Conservation (phyloP, 2,888 invertebrate genomes). For the Lamellibrachia satsuma region DNA sequence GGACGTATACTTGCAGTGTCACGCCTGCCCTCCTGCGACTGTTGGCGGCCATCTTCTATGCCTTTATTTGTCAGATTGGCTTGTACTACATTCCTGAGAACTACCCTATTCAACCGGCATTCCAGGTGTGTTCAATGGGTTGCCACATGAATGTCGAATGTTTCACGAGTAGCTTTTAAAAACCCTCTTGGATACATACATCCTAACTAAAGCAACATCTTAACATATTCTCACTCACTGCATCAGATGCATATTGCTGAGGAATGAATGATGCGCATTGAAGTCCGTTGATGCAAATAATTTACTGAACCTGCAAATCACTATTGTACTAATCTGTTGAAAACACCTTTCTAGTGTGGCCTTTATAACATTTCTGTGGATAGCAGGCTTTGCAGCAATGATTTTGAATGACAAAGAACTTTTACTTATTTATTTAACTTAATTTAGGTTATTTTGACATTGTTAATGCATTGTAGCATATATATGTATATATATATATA, state of each 20-base stretch:
- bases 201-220: not conserved
- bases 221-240: not conserved
- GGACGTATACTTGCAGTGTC: conserved; percentile 46
- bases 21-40: conserved; percentile 73
- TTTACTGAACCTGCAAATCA: too few relatives aligned
- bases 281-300: not conserved
- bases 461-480: not conserved
- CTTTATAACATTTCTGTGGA: too few relatives aligned
- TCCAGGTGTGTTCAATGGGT: conserved; percentile 29
- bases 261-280: not conserved
- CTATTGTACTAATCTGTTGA: too few relatives aligned
- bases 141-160: not conserved
- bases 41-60: conserved; percentile 73
- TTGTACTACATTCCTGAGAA: conserved; percentile 74
- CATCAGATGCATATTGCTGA: too few relatives aligned
- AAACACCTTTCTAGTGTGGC: too few relatives aligned
- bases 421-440: not conserved
- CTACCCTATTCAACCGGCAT: conserved; percentile 71
- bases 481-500: too few relatives aligned
- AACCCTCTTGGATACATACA: too few relatives aligned
- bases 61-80: conserved; percentile 76
- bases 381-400: not conserved
- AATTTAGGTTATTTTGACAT: not conserved
- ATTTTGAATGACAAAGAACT: not conserved
- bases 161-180: not conserved